Percentiles rank a stretch among this genome's conserved stretches.
Conservation (phyloP, 2,888 invertebrate genomes). For the Agrochola lota region DNA sequence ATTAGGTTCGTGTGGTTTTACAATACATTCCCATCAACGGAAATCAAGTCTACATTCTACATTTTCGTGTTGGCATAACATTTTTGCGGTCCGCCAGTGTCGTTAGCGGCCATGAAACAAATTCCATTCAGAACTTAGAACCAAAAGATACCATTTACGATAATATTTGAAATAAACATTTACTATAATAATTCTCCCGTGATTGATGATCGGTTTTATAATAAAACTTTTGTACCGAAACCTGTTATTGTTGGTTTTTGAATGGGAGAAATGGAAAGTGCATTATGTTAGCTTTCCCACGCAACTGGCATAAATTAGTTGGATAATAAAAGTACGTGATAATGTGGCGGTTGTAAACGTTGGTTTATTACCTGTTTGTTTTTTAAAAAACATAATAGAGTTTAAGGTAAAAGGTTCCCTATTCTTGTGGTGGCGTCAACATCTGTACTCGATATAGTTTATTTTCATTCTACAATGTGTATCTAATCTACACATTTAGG, state of each 20-base stretch:
- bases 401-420: slow-evolving; percentile 8
- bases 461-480: too few species aligned
- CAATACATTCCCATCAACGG: slow-evolving; percentile 28
- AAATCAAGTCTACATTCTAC: slow-evolving; percentile 27
- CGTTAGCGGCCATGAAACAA: slow-evolving; percentile 67
- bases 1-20: slow-evolving; percentile 33
- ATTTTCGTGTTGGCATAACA: slow-evolving; percentile 40
- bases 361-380: slow-evolving; percentile 23
- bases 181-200: slow-evolving; percentile 8
- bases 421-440: neutral
- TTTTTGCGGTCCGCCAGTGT: slow-evolving; percentile 62
- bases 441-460: neutral
- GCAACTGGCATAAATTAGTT: slow-evolving; percentile 43
- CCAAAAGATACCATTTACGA: slow-evolving; percentile 38
- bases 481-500: too few species aligned
- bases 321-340: slow-evolving; percentile 50
- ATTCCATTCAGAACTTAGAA: slow-evolving; percentile 62
- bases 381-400: slow-evolving; percentile 10
- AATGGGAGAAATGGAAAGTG: slow-evolving; percentile 60
- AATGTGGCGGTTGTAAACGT: slow-evolving; percentile 38
- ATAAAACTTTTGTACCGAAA: slow-evolving; percentile 19
- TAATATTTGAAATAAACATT: slow-evolving; percentile 41
- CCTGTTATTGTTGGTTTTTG: slow-evolving; percentile 32
- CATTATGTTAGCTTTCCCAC: slow-evolving; percentile 56
- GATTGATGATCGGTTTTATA: slow-evolving; percentile 23